Percentiles rank a stretch among this genome's conserved stretches.
phyloP scores from a whole-genome alignment of 2,888 invertebrate species.

The Apantesis nais region DNA sequence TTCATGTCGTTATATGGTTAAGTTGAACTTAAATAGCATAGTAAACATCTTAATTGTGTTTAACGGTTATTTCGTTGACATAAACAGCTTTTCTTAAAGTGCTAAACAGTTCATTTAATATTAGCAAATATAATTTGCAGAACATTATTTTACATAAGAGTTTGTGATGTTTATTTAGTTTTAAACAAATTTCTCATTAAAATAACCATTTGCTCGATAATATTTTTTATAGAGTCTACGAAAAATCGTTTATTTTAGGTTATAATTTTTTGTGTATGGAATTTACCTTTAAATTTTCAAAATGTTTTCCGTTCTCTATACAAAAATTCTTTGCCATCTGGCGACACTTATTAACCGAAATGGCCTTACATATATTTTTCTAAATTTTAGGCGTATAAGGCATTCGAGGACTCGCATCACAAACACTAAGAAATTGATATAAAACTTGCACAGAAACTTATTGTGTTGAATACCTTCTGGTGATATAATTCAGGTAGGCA shows the following conservation, averaged over 20 bases:
- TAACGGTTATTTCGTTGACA: constrained; percentile 17
- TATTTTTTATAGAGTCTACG: background rate
- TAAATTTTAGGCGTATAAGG: background rate
- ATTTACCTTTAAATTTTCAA: background rate
- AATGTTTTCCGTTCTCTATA: background rate
- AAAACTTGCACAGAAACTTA: background rate
- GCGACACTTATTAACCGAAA: background rate
- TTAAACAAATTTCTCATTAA: background rate
- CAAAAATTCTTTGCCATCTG: background rate
- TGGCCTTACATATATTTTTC: background rate
- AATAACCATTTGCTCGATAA: background rate
- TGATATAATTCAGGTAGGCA: background rate
- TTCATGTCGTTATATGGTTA: constrained; percentile 1
- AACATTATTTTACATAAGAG: background rate
- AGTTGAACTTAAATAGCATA: constrained; percentile 4
- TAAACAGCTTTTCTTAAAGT: constrained; percentile 13
- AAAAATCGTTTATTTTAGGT: background rate
- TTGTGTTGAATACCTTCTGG: background rate
- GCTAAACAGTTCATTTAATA: constrained; percentile 8
- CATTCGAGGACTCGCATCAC: background rate
- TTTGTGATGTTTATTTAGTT: background rate
- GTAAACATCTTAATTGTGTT: constrained; percentile 34
- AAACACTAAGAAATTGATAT: background rate
- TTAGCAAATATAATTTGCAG: constrained; percentile 7
- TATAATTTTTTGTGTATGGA: background rate